phyloP scores from a whole-genome alignment of 2,113 vertebrate species.

The Charina bottae region DNA sequence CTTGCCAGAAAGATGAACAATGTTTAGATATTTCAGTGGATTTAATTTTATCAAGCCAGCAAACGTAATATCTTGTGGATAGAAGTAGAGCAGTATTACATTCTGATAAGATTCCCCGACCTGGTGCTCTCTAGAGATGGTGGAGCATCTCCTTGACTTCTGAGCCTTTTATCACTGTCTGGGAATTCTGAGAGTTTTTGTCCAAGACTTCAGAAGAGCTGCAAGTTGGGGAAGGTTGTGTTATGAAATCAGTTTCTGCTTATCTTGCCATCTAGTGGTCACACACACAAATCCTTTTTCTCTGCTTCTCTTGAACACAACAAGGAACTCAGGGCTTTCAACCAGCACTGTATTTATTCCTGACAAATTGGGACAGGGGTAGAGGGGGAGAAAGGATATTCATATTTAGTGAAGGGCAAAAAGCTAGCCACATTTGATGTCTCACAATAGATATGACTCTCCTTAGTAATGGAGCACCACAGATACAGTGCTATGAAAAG shows the following conservation, averaged over 20 bases:
- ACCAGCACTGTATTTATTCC: background rate
- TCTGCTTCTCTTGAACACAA: background rate
- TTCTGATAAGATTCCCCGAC: background rate
- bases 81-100: background rate
- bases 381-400: background rate
- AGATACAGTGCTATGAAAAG: background rate
- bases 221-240: background rate
- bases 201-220: background rate
- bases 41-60: background rate
- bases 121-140: background rate
- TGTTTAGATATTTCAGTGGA: background rate
- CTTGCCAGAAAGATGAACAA: background rate
- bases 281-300: conserved; percentile 38
- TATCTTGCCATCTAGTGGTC: conserved; percentile 69
- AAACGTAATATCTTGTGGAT: background rate
- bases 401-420: conserved; percentile 6
- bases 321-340: fast-evolving
- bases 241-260: conserved; percentile 53
- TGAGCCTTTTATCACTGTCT: background rate
- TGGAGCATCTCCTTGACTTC: background rate
- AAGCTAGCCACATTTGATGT: background rate
- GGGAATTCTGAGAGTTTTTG: background rate
- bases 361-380: background rate
- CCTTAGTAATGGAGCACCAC: background rate
- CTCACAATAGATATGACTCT: background rate